Percentiles rank a stretch among this genome's conserved stretches.
Conservation (phyloP, 2,113 vertebrate species). For the Onychostruthus taczanowskii region DNA sequence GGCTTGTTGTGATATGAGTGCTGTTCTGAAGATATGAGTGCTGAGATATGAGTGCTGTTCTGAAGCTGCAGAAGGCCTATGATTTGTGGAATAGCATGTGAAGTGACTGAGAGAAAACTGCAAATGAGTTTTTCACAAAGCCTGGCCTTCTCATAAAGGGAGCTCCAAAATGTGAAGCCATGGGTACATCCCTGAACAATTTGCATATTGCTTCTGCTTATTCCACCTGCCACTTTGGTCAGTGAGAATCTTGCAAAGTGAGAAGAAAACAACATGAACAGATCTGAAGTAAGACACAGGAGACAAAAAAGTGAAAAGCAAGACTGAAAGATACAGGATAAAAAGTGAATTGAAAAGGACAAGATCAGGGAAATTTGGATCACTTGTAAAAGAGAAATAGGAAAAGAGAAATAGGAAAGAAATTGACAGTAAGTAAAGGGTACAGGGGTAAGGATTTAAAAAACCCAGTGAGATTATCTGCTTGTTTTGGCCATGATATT, state of each 20-base stretch:
- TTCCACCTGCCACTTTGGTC: constrained; percentile 2
- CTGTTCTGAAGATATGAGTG: not conserved
- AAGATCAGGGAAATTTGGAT: not conserved
- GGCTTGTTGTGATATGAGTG: not conserved
- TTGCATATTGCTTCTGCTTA: not conserved
- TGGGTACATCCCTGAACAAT: not conserved
- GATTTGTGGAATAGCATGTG: not conserved
- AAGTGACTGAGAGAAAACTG: not conserved
- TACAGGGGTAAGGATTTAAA: not conserved
- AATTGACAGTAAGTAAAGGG: not conserved
- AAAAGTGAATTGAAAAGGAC: constrained; percentile 34
- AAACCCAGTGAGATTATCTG: not conserved
- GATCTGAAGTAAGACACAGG: not conserved
- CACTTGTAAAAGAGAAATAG: not conserved
- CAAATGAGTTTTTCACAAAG: not conserved
- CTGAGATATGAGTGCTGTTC: not conserved
- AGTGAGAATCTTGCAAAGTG: constrained; percentile 4
- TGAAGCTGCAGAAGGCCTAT: not conserved
- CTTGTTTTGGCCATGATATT: not conserved
- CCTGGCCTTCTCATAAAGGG: not conserved
- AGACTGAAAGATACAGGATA: constrained; percentile 14
- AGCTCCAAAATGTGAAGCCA: not conserved
- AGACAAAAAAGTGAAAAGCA: not conserved
- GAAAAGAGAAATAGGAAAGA: not conserved
- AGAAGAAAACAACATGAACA: constrained; percentile 13